Percentiles rank a stretch among this genome's conserved stretches.
Evolutionary conservation across 2,888 invertebrate species (phyloP).

Genomic region (Zygothrica quintamaculata): DNA sequence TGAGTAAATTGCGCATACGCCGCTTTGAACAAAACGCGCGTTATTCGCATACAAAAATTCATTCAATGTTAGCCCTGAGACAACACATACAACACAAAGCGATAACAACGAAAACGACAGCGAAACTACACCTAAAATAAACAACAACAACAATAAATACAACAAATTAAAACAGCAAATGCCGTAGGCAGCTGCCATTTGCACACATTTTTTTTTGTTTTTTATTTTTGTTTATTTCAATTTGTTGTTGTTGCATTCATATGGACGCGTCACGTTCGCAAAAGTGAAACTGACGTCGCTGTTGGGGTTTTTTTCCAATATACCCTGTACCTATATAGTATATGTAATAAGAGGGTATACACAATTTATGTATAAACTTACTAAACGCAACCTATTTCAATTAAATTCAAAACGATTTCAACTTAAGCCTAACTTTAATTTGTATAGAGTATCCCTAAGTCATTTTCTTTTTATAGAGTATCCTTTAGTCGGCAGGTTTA

Average conservation of each 20-base stretch:
- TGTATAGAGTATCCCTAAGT: no score
- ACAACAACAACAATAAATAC: no score
- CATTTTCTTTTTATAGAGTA: no score
- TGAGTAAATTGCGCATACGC: slow-evolving; percentile 71
- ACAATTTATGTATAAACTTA: no score
- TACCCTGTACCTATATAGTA: background rate
- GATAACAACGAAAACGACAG: slow-evolving; percentile 13
- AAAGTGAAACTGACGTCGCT: slow-evolving; percentile 75
- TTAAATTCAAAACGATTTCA: no score
- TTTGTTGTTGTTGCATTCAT: slow-evolving; percentile 37
- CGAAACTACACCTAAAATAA: slow-evolving; percentile 10
- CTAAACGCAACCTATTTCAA: no score
- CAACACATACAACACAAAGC: slow-evolving; percentile 16
- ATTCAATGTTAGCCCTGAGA: slow-evolving; percentile 64
- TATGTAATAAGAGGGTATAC: no score
- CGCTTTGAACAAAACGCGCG: slow-evolving; percentile 48
- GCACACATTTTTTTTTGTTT: slow-evolving; percentile 47
- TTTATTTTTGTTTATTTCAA: slow-evolving; percentile 24
- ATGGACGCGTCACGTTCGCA: slow-evolving; percentile 67
- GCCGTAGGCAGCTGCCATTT: slow-evolving; percentile 52
- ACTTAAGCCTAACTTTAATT: no score
- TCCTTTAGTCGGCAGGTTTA: background rate
- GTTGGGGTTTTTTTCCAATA: slow-evolving; percentile 36
- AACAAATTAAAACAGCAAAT: slow-evolving; percentile 41
- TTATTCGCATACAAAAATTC: slow-evolving; percentile 69